A percentile compares a stretch with the other conserved stretches of the same genome.
These are phyloP conservation scores for Murina feae DNA, from an alignment of 2,113 vertebrate genomes.

Conservation along the genomic window DNA sequence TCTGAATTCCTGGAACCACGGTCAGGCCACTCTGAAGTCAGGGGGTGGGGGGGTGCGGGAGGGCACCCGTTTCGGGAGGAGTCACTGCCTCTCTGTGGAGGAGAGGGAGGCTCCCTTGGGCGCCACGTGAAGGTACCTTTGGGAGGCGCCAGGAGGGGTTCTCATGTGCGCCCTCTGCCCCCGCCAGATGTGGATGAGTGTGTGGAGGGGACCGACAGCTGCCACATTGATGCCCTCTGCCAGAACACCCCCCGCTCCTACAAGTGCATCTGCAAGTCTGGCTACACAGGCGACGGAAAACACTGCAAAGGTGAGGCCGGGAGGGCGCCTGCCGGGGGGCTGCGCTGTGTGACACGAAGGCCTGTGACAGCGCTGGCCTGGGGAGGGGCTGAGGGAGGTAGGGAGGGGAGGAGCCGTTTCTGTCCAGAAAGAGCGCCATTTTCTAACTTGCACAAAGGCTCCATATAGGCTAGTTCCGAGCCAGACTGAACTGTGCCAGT, in stretches of 20 bases:
- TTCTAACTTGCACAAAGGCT: neutral
- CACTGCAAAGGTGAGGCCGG: slow-evolving; percentile 93
- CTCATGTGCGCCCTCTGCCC: neutral
- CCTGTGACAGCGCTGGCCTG: neutral
- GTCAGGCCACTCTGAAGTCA: neutral
- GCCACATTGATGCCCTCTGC: slow-evolving; percentile 97
- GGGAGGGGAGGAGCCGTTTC: neutral
- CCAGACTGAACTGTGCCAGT: too few species aligned
- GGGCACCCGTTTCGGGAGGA: neutral
- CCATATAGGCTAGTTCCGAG: neutral
- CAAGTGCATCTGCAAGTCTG: slow-evolving; percentile 97
- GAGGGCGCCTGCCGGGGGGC: too few species aligned
- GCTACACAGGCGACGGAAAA: slow-evolving; percentile 96
- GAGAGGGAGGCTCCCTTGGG: neutral
- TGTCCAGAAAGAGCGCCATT: neutral
- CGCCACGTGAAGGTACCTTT: neutral
- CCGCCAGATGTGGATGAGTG: slow-evolving; percentile 95
- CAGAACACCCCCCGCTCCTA: slow-evolving; percentile 97
- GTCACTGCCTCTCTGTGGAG: neutral
- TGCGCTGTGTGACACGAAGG: neutral
- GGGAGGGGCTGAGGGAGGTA: neutral
- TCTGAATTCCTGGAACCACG: slow-evolving; percentile 9
- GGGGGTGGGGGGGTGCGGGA: neutral
- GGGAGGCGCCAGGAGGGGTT: neutral
- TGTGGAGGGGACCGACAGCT: slow-evolving; percentile 92